Percentiles rank a stretch among this genome's conserved stretches.
phyloP scores from a whole-genome alignment of 23 tunicate genomes.

The Halocynthia roretzi region DNA sequence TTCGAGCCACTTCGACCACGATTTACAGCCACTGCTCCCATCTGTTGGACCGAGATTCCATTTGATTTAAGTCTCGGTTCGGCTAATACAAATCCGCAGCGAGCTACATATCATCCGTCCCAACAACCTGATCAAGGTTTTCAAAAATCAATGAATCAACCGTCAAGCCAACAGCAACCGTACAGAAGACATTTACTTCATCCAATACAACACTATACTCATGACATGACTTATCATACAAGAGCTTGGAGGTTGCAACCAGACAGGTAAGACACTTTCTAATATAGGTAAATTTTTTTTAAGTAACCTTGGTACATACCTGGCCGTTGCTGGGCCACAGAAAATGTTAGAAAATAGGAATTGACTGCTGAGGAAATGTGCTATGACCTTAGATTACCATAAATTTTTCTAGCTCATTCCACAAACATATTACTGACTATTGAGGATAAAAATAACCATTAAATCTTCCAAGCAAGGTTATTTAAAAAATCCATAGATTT shows the following conservation, averaged over 20 bases:
- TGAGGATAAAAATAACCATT: too few species aligned
- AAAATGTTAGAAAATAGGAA: not conserved
- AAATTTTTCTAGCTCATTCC: too few species aligned
- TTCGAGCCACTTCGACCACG: constrained; percentile 9
- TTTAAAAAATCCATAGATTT: too few species aligned
- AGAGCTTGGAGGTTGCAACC: constrained; percentile 17
- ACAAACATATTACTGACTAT: too few species aligned
- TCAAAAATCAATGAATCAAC: not conserved
- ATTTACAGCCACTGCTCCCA: constrained; percentile 21
- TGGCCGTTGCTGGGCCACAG: not conserved
- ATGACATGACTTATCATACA: not conserved
- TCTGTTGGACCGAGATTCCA: constrained; percentile 13
- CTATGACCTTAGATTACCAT: too few species aligned
- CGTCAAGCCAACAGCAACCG: constrained; percentile 6
- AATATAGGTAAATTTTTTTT: not conserved
- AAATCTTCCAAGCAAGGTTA: too few species aligned
- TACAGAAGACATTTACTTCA: constrained; percentile 17
- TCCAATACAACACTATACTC: constrained; percentile 18
- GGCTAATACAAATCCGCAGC: not conserved
- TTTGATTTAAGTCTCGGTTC: not conserved
- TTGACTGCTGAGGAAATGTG: not conserved
- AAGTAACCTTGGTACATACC: not conserved
- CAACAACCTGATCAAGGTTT: constrained; percentile 5
- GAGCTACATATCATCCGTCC: not conserved
- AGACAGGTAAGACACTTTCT: not conserved